Base-by-base conservation (phyloP, 2,797 vertebrate genomes). In the Pogonophryne albipinna region DNA sequence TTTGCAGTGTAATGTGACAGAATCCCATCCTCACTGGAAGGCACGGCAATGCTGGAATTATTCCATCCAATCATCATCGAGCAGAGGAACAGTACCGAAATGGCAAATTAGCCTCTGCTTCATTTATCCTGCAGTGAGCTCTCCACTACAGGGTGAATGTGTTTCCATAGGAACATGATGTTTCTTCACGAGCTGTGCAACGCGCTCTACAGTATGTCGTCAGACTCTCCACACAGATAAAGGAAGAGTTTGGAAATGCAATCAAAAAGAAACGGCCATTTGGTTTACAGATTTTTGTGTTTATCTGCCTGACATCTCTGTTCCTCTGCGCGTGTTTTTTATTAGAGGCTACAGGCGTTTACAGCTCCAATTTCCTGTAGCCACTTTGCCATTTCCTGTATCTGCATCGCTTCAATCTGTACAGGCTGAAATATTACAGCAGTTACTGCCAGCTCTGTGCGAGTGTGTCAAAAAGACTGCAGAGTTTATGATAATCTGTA, bases 111-210 rank as follows among this genome's bases (percentile, higher is more conserved):
- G 87, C 87, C 85, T 73, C 81, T 59, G 93, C 89, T 91, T 92
- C 92, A 92, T 94, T 94, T 93, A 86, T 87, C 89, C 90, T 89
- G 85, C 91, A 89, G 87, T 74, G 87, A 83, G 80, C 84, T 55
- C 84, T 80, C 82, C 71, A 66, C 87, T 88, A 70, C 50, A 56
- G 49, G 67, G 77, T 77, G 83, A 87, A 88, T 87, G 87, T 56
- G 91, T 94, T 93, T 92, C 90, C 92, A 94, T 94, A 87, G 92
- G 83, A 94, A 94, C 93, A 71, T 85, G 90, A 80, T 87, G 87
- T 90, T 90, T 77, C 91, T 72, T 65, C 74, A 55, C 53, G 38
- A 79, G 80, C 86, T 82, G 71, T 76, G 70, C 84, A 65, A 73
- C 47, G 12, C 63, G 51, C 79, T 70, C 64, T 7, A 71, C 44